These are phyloP conservation scores for Poliocrania exsul DNA, from an alignment of 2,797 vertebrate species.

Conservation along the genomic window DNA sequence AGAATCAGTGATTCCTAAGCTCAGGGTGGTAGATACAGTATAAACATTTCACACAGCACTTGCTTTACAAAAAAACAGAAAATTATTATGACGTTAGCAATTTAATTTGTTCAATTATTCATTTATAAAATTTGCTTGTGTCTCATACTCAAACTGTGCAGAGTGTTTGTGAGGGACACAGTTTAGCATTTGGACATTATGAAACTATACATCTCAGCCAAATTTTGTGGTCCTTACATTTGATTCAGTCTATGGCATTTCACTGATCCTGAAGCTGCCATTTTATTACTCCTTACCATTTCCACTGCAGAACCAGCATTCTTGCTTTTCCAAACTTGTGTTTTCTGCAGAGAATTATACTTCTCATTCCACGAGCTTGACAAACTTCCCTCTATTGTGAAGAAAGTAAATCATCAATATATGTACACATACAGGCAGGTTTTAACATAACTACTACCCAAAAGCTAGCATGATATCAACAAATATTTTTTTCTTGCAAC, in stretches of 20 bases:
- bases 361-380: slow-evolving; percentile 97
- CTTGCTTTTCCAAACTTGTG: slow-evolving; percentile 90
- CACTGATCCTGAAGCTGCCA: not conserved
- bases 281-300: slow-evolving; percentile 82
- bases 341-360: slow-evolving; percentile 89
- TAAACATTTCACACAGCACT: not conserved
- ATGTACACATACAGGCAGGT: not conserved
- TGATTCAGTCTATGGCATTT: not conserved
- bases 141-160: not conserved
- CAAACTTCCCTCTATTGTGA: slow-evolving; percentile 91
- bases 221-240: not conserved
- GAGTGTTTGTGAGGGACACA: not conserved
- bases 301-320: slow-evolving; percentile 86
- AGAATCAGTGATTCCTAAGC: not conserved
- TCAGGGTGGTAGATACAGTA: not conserved
- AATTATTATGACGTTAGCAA: not conserved
- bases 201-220: not conserved
- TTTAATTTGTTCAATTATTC: not conserved
- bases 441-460: not conserved
- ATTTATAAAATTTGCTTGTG: not conserved
- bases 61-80: not conserved
- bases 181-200: not conserved
- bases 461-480: not conserved
- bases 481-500: not conserved
- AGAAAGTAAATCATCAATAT: slow-evolving; percentile 18